These are phyloP conservation scores for Chloroceryle amazona DNA, from an alignment of 2,797 vertebrate species.

Conservation along the genomic window DNA sequence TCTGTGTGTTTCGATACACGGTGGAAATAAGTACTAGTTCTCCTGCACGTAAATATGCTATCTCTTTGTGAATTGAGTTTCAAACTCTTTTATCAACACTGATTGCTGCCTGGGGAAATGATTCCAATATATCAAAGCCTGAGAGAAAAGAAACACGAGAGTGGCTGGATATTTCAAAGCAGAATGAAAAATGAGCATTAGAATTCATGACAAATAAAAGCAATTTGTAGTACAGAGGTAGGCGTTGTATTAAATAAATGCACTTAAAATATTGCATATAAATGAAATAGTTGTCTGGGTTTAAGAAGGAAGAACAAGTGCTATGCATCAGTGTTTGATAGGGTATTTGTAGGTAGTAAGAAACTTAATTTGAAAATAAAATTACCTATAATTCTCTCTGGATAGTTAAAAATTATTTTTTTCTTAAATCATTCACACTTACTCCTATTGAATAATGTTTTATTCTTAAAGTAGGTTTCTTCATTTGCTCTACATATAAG, in stretches of 20 bases:
- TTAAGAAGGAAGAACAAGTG: background rate
- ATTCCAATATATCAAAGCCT: slow-evolving; percentile 68
- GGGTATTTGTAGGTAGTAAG: background rate
- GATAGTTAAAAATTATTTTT: background rate
- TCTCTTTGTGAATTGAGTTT: slow-evolving; percentile 59
- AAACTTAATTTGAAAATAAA: background rate
- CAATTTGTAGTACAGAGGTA: slow-evolving; percentile 52
- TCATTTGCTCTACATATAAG: background rate
- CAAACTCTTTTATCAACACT: slow-evolving; percentile 60
- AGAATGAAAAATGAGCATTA: slow-evolving; percentile 55
- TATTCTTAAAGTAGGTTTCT: background rate
- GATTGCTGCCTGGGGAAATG: slow-evolving; percentile 68
- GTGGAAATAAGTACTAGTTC: slow-evolving; percentile 21
- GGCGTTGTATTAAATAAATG: slow-evolving; percentile 24
- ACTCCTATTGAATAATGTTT: background rate
- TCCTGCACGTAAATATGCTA: slow-evolving; percentile 15
- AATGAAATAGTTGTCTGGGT: slow-evolving; percentile 40
- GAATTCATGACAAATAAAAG: slow-evolving; percentile 64
- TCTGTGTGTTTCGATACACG: background rate
- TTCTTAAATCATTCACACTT: background rate
- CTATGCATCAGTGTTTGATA: background rate
- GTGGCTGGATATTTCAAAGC: slow-evolving; percentile 47
- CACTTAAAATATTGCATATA: slow-evolving; percentile 51
- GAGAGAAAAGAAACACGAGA: slow-evolving; percentile 50
- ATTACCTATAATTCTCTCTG: background rate